Conservation (phyloP, 2,888 invertebrate species). For the Microchrysa polita region DNA sequence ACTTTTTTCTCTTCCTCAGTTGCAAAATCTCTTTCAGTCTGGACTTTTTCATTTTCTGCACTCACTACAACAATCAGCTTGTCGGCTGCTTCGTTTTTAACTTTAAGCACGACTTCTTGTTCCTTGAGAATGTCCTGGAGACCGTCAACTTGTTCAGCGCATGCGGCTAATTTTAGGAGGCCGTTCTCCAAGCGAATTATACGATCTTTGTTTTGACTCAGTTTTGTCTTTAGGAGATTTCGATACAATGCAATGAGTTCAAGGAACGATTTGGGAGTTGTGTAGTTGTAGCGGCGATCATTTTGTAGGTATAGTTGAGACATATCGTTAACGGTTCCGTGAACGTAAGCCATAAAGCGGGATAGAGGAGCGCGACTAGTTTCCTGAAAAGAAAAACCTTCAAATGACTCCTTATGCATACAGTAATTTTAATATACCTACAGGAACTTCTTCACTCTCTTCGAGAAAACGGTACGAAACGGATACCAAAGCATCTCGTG, state of each 20-base stretch:
- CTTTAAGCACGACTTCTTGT: conserved; percentile 84
- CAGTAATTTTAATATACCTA: conserved; percentile 54
- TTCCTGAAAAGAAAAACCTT: conserved; percentile 61
- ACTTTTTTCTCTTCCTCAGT: conserved; percentile 91
- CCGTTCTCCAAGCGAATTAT: conserved; percentile 87
- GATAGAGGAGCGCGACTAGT: conserved; percentile 74
- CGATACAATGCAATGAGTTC: conserved; percentile 88
- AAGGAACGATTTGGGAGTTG: conserved; percentile 94
- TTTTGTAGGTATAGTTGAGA: conserved; percentile 82
- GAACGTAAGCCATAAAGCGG: conserved; percentile 90
- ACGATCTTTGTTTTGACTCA: conserved; percentile 75
- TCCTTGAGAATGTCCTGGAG: conserved; percentile 76
- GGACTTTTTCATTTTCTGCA: conserved; percentile 90
- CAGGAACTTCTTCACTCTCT: conserved; percentile 69
- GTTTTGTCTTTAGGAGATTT: conserved; percentile 76
- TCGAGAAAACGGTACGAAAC: conserved; percentile 85
- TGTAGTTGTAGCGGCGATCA: conserved; percentile 92
- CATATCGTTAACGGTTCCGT: conserved; percentile 86
- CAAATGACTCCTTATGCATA: background rate
- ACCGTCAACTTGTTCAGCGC: conserved; percentile 85
- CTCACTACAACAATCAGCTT: conserved; percentile 86
- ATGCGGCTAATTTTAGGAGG: conserved; percentile 84
- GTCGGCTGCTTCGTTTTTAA: conserved; percentile 91
- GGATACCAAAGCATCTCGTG: conserved; percentile 87
- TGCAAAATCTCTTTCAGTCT: conserved; percentile 83